Percentiles rank a stretch among this genome's conserved stretches.
Conservation (phyloP, 1,140 invertebrate genomes). For the Euwallacea fornicatus region DNA sequence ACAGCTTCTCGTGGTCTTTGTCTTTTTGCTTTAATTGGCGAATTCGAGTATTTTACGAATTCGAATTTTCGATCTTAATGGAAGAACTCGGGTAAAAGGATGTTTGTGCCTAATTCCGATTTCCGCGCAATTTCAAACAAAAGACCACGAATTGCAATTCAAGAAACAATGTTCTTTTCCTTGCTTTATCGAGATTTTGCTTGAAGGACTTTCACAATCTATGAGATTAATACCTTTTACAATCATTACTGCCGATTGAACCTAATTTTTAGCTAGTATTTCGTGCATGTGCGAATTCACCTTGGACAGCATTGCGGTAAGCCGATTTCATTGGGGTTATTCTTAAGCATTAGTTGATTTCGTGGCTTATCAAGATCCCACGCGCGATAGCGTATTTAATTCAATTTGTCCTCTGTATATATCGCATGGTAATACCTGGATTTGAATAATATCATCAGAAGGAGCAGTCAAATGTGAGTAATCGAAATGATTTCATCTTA, state of each 20-base stretch:
- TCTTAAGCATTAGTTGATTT: too few species aligned
- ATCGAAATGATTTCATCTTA: too few species aligned
- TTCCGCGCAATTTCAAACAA: slow-evolving; percentile 29
- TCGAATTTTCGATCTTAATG: not conserved
- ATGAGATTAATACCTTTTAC: slow-evolving; percentile 14
- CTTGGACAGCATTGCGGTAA: too few species aligned
- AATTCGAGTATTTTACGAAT: too few species aligned
- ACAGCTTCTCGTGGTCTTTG: slow-evolving; percentile 17
- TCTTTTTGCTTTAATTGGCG: not conserved
- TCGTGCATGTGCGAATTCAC: not conserved
- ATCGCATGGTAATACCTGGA: too few species aligned
- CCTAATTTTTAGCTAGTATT: not conserved
- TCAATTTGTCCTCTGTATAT: too few species aligned
- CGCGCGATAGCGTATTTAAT: too few species aligned
- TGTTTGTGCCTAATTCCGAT: slow-evolving; percentile 8
- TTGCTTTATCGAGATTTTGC: slow-evolving; percentile 21
- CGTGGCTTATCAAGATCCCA: too few species aligned
- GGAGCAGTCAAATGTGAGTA: too few species aligned
- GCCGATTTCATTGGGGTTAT: too few species aligned
- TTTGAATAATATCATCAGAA: too few species aligned
- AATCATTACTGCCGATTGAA: slow-evolving; percentile 5
- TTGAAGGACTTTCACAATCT: slow-evolving; percentile 32
- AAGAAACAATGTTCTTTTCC: slow-evolving; percentile 17
- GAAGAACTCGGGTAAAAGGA: not conserved
- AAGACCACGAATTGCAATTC: slow-evolving; percentile 18